phyloP scores from a whole-genome alignment of 2,113 vertebrate genomes.

The Geothlypis trichas region DNA sequence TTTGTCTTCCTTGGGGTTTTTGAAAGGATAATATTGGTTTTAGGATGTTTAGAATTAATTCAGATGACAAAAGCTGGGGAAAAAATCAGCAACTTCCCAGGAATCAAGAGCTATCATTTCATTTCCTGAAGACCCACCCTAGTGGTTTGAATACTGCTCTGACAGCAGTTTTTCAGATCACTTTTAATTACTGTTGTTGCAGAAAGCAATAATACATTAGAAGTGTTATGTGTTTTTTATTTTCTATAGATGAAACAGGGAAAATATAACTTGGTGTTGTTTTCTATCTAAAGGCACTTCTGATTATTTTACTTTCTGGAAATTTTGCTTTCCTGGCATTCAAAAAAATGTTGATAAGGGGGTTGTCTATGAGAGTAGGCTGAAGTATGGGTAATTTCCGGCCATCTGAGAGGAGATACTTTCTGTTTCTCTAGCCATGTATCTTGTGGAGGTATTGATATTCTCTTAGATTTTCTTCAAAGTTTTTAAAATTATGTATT shows the following conservation, averaged over 20 bases:
- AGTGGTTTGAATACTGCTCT: neutral
- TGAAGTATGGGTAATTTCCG: neutral
- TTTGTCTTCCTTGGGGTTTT: neutral
- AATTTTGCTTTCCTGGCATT: neutral
- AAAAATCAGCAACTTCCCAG: neutral
- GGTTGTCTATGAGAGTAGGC: neutral
- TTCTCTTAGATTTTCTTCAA: neutral
- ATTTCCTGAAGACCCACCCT: neutral
- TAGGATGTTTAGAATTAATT: neutral
- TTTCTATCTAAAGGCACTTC: neutral
- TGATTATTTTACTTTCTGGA: neutral
- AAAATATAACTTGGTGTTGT: neutral
- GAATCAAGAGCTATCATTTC: neutral
- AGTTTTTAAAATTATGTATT: neutral
- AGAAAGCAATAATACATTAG: neutral
- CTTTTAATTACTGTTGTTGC: neutral
- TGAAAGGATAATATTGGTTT: neutral
- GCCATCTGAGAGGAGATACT: neutral
- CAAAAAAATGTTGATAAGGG: neutral
- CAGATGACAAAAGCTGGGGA: neutral
- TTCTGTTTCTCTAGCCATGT: neutral
- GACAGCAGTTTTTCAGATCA: neutral
- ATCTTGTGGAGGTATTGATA: neutral
- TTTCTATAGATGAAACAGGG: neutral
- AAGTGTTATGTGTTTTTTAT: neutral